A percentile compares a stretch with the other conserved stretches of the same genome.
Conservation (phyloP, 2,113 vertebrate genomes). For the Neogale vison region DNA sequence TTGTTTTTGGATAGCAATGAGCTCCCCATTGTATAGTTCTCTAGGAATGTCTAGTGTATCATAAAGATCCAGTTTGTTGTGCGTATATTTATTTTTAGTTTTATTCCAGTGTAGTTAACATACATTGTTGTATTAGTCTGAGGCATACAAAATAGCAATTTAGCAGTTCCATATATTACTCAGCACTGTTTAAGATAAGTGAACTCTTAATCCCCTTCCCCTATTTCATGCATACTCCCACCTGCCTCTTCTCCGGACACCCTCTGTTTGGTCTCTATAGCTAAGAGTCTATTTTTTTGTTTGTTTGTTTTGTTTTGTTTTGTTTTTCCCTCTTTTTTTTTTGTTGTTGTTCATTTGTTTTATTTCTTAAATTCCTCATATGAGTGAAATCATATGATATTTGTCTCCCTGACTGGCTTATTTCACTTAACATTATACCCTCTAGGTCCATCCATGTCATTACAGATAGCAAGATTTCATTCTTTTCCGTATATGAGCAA, state of each 20-base stretch:
- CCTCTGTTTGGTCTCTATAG: neutral
- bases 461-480: neutral
- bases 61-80: neutral
- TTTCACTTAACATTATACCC: neutral
- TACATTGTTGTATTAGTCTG: neutral
- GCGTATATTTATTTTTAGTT: neutral
- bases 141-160: neutral
- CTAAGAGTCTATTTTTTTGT: neutral
- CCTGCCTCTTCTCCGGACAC: neutral
- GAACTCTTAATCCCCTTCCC: neutral
- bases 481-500: neutral
- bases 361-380: neutral
- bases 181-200: neutral
- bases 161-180: neutral
- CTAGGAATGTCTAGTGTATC: neutral
- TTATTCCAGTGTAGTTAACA: neutral
- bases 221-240: neutral
- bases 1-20: neutral
- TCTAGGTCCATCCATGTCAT: neutral
- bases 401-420: neutral
- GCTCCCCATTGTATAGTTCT: neutral
- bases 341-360: neutral
- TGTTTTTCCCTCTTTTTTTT: neutral
- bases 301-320: accelerated
- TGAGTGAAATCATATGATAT: neutral